A percentile compares a stretch with the other conserved stretches of the same genome.
These are phyloP conservation scores for Eudasyphora cyanicolor DNA, from an alignment of 2,888 invertebrate genomes.

Conservation along the genomic window DNA sequence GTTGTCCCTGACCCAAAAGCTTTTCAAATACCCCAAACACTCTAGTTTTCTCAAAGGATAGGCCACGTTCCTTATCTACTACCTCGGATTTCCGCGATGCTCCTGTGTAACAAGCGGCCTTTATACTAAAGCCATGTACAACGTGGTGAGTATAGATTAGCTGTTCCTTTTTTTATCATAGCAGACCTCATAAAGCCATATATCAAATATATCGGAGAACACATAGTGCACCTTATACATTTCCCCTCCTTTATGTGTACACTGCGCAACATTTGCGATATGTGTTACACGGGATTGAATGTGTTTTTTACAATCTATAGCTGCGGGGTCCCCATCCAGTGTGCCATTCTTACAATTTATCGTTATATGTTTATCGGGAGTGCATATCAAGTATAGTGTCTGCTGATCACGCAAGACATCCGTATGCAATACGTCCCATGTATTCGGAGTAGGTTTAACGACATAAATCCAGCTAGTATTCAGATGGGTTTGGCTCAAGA, in stretches of 20 bases:
- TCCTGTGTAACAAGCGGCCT: conserved; percentile 36
- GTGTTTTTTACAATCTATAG: conserved; percentile 19
- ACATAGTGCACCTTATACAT: conserved; percentile 19
- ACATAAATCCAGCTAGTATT: conserved; percentile 52
- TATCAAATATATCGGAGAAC: neutral
- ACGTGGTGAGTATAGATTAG: conserved; percentile 41
- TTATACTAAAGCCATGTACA: conserved; percentile 45
- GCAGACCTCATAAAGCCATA: conserved; percentile 42
- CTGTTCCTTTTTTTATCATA: conserved; percentile 40
- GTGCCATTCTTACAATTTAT: conserved; percentile 39
- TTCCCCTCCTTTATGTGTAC: conserved; percentile 19
- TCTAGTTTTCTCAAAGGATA: conserved; percentile 66
- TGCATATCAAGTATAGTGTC: conserved; percentile 41
- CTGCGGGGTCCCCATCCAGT: neutral
- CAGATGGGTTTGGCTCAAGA: conserved; percentile 41
- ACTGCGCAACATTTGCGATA: conserved; percentile 16
- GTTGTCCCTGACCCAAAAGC: conserved; percentile 41
- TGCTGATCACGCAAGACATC: conserved; percentile 44
- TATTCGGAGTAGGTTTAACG: neutral
- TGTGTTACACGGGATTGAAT: conserved; percentile 12
- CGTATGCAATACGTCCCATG: conserved; percentile 51
- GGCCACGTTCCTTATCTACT: conserved; percentile 66
- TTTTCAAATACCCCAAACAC: no score
- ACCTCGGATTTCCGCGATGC: no score
- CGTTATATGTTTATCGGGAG: neutral